Conservation (phyloP, 2,888 invertebrate species). For the Amphimallon solstitiale region DNA sequence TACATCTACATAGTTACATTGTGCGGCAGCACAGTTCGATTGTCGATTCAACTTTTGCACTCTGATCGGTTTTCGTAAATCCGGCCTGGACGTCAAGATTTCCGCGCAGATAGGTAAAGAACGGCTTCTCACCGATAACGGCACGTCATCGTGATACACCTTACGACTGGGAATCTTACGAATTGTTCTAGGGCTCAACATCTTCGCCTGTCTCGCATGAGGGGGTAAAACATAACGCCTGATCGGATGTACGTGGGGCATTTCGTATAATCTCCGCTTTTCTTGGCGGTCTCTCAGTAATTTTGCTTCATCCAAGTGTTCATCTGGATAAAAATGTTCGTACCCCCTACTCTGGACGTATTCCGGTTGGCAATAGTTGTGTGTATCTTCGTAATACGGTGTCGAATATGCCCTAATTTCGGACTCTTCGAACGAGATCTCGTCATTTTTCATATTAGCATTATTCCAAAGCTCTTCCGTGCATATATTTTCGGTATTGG, state of each 20-base stretch:
- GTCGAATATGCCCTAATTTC: slow-evolving; percentile 37
- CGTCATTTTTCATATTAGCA: background rate
- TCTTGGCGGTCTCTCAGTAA: too few relatives aligned
- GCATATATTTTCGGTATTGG: background rate
- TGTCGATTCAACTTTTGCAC: background rate
- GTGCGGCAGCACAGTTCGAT: background rate
- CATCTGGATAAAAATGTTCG: background rate
- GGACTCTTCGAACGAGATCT: slow-evolving; percentile 34
- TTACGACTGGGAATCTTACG: slow-evolving; percentile 1
- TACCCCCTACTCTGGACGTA: background rate
- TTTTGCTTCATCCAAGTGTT: background rate
- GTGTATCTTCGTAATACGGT: slow-evolving; percentile 21
- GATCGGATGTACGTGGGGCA: background rate
- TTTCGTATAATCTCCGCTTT: background rate
- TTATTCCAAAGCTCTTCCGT: slow-evolving; percentile 17
- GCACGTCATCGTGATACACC: background rate
- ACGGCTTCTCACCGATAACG: slow-evolving; percentile 25
- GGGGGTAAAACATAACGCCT: slow-evolving; percentile 5
- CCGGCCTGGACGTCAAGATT: background rate
- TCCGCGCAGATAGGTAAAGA: slow-evolving; percentile 28
- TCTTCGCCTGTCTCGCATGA: slow-evolving; percentile 1
- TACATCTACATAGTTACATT: slow-evolving; percentile 3
- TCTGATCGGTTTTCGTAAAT: slow-evolving; percentile 11
- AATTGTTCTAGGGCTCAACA: slow-evolving; percentile 28
- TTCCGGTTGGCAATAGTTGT: background rate